phyloP scores from a whole-genome alignment of 2,797 vertebrate species.

The Urocyon cinereoargenteus region DNA sequence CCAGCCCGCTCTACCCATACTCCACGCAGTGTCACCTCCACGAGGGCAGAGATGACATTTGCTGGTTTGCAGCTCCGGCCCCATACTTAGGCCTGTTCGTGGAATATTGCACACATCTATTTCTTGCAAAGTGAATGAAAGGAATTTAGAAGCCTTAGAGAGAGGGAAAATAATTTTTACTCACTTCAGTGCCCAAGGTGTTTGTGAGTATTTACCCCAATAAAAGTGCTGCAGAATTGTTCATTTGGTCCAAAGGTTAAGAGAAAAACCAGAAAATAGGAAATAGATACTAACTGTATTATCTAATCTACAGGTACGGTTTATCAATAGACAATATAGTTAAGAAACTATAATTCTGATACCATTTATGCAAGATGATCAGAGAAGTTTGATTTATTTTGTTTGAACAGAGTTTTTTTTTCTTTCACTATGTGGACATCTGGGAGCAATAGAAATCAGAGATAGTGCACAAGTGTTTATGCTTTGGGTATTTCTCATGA shows the following conservation, averaged over 20 bases:
- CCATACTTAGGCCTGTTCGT: not conserved
- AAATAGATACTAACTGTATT: not conserved
- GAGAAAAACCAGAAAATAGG: not conserved
- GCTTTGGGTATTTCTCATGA: conserved; percentile 47
- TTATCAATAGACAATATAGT: conserved; percentile 4
- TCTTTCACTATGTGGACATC: conserved; percentile 54
- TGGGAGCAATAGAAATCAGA: conserved; percentile 66
- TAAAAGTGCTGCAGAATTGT: not conserved
- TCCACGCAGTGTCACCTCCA: not conserved
- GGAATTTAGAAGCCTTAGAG: not conserved
- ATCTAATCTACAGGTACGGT: not conserved
- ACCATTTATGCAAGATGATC: conserved; percentile 27
- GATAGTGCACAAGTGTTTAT: conserved; percentile 51
- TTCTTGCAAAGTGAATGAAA: conserved; percentile 34
- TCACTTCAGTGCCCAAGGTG: not conserved
- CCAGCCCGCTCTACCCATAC: not conserved
- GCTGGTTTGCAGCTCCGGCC: not conserved
- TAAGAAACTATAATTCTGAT: conserved; percentile 6
- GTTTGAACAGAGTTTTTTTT: not conserved
- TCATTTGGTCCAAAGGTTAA: conserved; percentile 12
- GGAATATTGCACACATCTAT: not conserved
- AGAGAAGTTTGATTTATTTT: conserved; percentile 56
- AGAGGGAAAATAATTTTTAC: not conserved
- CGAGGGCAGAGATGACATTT: not conserved
- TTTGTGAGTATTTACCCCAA: not conserved